Percentiles rank a stretch among this genome's conserved stretches.
phyloP scores from a whole-genome alignment of 1,140 invertebrate species.

The Neodiprion pinetum region DNA sequence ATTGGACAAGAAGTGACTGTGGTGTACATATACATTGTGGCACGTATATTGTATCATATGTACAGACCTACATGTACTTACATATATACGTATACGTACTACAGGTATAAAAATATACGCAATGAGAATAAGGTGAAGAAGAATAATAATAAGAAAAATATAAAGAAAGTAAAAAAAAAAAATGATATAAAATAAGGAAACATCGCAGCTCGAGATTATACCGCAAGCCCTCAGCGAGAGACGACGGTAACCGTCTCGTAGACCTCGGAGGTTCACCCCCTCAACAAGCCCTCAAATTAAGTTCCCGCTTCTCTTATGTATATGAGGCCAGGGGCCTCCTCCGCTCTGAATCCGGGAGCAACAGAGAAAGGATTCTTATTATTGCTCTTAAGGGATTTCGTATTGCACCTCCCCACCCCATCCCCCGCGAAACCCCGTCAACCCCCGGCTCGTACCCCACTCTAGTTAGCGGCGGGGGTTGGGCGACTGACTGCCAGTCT shows the following conservation, averaged over 20 bases:
- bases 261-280: not conserved
- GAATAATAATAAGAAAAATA: not conserved
- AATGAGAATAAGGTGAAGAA: not conserved
- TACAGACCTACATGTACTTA: too few species aligned
- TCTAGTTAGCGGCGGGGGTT: conserved; percentile 2
- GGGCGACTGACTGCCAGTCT: not conserved
- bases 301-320: conserved; percentile 1
- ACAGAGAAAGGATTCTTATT: conserved; percentile 60
- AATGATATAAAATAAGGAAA: not conserved
- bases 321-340: not conserved
- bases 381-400: conserved; percentile 62
- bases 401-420: not conserved
- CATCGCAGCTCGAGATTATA: not conserved
- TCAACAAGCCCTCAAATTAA: conserved; percentile 12
- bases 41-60: too few species aligned
- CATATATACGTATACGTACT: too few species aligned
- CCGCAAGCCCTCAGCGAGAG: not conserved
- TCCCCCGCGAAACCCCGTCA: not conserved
- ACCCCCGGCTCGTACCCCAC: too few species aligned
- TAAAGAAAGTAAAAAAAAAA: not conserved
- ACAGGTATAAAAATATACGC: not conserved
- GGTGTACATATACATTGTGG: too few species aligned
- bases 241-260: not conserved
- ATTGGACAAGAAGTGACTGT: not conserved
- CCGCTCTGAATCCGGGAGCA: conserved; percentile 21